Conservation (phyloP, 2,888 invertebrate genomes). For the Serrognathus titanus region DNA sequence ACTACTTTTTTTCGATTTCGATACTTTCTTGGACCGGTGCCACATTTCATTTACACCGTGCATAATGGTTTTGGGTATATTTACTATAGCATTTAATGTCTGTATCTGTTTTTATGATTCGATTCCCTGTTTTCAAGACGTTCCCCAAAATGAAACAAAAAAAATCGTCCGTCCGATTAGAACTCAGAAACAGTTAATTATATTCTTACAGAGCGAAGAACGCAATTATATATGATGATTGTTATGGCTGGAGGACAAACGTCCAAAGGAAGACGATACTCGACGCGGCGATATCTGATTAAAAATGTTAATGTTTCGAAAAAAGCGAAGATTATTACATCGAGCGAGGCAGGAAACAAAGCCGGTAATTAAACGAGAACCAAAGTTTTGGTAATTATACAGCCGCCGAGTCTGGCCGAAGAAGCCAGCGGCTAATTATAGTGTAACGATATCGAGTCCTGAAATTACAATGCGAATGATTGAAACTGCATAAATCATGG, state of each 20-base stretch:
- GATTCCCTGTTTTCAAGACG: no score
- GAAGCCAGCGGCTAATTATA: slow-evolving; percentile 18
- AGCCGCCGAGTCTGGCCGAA: slow-evolving; percentile 10
- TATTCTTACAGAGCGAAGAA: no score
- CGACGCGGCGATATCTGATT: background rate
- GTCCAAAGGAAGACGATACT: background rate
- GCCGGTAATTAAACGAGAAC: slow-evolving; percentile 18
- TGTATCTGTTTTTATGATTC: no score
- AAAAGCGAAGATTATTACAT: slow-evolving; percentile 15
- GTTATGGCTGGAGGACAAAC: background rate
- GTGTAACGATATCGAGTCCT: slow-evolving; percentile 17
- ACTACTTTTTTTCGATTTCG: no score
- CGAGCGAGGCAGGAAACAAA: slow-evolving; percentile 17
- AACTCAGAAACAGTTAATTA: no score
- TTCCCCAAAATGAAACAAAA: no score
- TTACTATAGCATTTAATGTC: no score
- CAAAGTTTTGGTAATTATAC: slow-evolving; percentile 20
- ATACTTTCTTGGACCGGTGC: no score
- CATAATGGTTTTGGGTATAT: no score
- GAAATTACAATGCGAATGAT: slow-evolving; percentile 30
- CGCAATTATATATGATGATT: background rate
- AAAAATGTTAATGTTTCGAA: background rate
- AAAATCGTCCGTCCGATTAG: no score
- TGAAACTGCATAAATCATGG: slow-evolving; percentile 29
- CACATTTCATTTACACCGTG: no score